Evolutionary conservation across 2,113 vertebrate genomes (phyloP).

Genomic region (Podarcis muralis): DNA sequence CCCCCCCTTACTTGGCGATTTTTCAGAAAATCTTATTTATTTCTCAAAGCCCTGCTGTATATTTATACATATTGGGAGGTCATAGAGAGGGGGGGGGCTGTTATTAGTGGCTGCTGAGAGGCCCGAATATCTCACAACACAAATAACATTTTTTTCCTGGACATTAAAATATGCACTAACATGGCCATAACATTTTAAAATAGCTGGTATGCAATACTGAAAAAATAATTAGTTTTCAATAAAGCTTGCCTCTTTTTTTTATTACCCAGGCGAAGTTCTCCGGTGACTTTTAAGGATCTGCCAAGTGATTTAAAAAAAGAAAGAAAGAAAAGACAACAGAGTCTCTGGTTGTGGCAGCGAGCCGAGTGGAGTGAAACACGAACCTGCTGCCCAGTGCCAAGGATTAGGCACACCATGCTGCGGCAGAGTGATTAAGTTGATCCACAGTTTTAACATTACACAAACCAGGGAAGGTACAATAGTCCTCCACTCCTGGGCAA

Average conservation of each 20-base stretch:
- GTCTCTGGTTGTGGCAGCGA: constrained; percentile 69
- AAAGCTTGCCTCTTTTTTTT: constrained; percentile 77
- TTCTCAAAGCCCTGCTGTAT: constrained; percentile 8
- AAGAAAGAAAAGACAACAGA: constrained; percentile 73
- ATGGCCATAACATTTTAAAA: constrained; percentile 74
- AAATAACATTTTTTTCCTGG: constrained; percentile 70
- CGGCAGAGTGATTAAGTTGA: constrained; percentile 73
- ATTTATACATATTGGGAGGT: constrained; percentile 51
- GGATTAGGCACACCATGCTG: constrained; percentile 65
- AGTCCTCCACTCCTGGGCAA: no score
- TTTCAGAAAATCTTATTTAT: constrained; percentile 52
- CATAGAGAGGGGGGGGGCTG: background rate
- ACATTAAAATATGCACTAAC: constrained; percentile 74
- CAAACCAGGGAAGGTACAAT: constrained; percentile 62
- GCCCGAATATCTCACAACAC: constrained; percentile 51
- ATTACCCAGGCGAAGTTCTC: constrained; percentile 80
- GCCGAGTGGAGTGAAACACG: constrained; percentile 77
- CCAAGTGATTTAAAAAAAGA: constrained; percentile 76
- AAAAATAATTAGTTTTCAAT: constrained; percentile 82
- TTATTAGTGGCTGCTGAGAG: constrained; percentile 57
- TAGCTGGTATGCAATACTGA: constrained; percentile 74
- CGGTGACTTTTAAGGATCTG: constrained; percentile 78
- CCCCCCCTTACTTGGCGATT: background rate
- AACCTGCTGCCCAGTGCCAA: constrained; percentile 73
- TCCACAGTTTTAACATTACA: constrained; percentile 75